phyloP scores from a whole-genome alignment of 2,888 invertebrate species.

The Andrena marginata region DNA sequence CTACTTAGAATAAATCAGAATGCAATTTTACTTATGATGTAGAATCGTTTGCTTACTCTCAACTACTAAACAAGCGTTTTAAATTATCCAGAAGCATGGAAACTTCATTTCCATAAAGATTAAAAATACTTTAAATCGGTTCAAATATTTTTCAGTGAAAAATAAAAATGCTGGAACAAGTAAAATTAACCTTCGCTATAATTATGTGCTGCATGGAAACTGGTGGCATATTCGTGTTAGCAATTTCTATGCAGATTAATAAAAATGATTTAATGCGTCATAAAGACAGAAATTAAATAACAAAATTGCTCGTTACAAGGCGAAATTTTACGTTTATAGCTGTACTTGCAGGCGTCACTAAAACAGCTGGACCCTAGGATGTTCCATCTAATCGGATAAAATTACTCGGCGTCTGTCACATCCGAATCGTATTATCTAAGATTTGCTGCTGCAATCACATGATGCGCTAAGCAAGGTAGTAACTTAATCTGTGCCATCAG shows the following conservation, averaged over 20 bases:
- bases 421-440: slow-evolving; percentile 35
- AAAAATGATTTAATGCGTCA: neutral
- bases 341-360: neutral
- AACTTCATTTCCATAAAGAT: too few relatives aligned
- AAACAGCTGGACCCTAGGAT: slow-evolving; percentile 11
- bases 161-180: too few relatives aligned
- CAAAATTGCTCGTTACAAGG: neutral
- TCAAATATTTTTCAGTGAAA: too few relatives aligned
- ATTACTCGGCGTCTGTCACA: slow-evolving; percentile 17
- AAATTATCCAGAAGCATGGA: slow-evolving; percentile 11
- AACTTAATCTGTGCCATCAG: slow-evolving; percentile 11
- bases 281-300: neutral
- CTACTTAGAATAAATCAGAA: slow-evolving; percentile 1
- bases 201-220: too few relatives aligned
- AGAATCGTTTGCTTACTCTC: slow-evolving; percentile 1
- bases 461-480: neutral
- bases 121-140: neutral
- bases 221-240: neutral
- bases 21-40: neutral
- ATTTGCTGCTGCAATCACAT: slow-evolving; percentile 6
- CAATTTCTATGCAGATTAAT: neutral
- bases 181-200: too few relatives aligned
- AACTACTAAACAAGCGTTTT: neutral
- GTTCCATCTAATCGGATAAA: slow-evolving; percentile 20
- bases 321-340: neutral